Evolutionary conservation across 2,797 vertebrate genomes (phyloP), one percentile per base, ranked within the genome.

Genomic region (Microctenopoma stevenorrisi): DNA sequence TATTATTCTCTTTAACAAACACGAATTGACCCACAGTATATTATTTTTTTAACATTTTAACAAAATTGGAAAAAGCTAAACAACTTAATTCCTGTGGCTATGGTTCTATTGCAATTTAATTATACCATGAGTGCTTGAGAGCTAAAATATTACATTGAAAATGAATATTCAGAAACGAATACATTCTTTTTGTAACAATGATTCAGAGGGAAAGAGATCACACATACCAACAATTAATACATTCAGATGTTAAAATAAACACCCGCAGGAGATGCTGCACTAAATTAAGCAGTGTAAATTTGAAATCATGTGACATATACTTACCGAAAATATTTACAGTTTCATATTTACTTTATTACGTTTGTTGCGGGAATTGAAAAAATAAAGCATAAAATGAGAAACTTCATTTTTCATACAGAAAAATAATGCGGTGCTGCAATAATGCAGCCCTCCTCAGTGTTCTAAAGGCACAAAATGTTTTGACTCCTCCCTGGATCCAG

Each of bases 401-500:
- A 22, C 11, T 48, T 44, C 12, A 40, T 55, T 37, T 68, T 62
- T 61, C 48, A 74, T 68, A 15, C 15, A 11, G 37, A 40, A 46
- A 70, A 75, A 81, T 64, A 68, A 74, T 70, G 64, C 77, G 78
- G 73, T 30, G 73, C 78, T 71, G 71, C 84, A 84, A 72, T 59
- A 85, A 78, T 72, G 70, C 64, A 14, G 74, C 57, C 44, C 63
- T 74, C 70, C 59, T 64, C 57, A 52, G 84, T 81, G 67, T 75
- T 81, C 74, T 74, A 58, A 60, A 72, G 59, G 78, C 67, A 80
- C 69, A 79, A 77, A 85, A 79, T 76, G 74, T 79, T 82, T 74
- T 63, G 71, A 72, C 71, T 78, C 68, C 69, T 73, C 70, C 69
- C 72, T 52, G 25, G 64, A 74, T 68, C 62, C 74, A 73, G 74